A percentile compares a stretch with the other conserved stretches of the same genome.
phyloP scores from a whole-genome alignment of 2,797 vertebrate species.

The Cuculus canorus region DNA sequence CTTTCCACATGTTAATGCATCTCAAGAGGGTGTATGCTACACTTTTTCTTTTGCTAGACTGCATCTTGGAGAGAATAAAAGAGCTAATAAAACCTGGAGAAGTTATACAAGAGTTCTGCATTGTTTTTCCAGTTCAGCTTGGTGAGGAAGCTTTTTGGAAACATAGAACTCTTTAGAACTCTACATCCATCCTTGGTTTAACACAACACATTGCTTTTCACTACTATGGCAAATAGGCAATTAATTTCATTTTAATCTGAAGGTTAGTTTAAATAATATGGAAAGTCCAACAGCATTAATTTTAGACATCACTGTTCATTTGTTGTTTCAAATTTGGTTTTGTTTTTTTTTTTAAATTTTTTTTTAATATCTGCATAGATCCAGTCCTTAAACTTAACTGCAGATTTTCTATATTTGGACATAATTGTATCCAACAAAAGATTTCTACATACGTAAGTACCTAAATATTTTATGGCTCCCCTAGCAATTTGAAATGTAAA shows the following conservation, averaged over 20 bases:
- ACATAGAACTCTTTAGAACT: background rate
- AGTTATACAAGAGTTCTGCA: background rate
- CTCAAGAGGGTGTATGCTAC: background rate
- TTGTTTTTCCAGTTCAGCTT: background rate
- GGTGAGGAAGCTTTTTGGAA: background rate
- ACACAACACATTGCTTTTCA: background rate
- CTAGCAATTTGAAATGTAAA: constrained; percentile 38
- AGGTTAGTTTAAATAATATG: background rate
- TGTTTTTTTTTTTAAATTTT: background rate
- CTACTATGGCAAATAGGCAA: background rate
- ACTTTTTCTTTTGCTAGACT: background rate
- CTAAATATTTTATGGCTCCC: constrained; percentile 34
- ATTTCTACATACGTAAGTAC: background rate
- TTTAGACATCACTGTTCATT: background rate
- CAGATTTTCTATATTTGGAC: constrained; percentile 16
- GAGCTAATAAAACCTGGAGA: background rate
- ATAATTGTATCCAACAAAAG: constrained; percentile 25
- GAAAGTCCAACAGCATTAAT: background rate
- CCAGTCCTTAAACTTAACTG: background rate
- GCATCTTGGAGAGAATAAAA: background rate
- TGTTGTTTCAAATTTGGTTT: background rate
- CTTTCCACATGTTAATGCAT: background rate
- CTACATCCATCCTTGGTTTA: background rate
- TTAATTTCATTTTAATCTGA: background rate
- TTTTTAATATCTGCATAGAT: background rate